phyloP scores from a whole-genome alignment of 2,888 invertebrate genomes.

The Mayetiola destructor region DNA sequence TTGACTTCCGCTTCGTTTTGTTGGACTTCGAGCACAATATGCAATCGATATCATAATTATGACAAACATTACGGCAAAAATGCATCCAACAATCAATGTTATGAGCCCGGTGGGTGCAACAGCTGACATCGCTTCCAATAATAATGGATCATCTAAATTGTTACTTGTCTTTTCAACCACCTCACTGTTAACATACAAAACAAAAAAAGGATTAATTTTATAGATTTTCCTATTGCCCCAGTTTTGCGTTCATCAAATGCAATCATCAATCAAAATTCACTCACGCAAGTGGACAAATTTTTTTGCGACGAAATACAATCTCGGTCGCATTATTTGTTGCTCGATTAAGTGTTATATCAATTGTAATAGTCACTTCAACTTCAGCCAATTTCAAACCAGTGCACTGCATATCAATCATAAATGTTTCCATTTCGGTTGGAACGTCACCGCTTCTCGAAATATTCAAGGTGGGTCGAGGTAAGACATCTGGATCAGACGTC shows the following conservation, averaged over 20 bases:
- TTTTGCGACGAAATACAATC: constrained; percentile 66
- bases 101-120: constrained; percentile 32
- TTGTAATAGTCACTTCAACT: constrained; percentile 65
- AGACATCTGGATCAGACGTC: constrained; percentile 57
- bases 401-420: constrained; percentile 69
- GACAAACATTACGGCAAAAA: constrained; percentile 31
- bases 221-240: neutral
- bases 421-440: constrained; percentile 63
- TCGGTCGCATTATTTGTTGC: constrained; percentile 52
- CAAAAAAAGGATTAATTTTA: neutral
- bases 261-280: constrained; percentile 15
- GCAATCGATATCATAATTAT: constrained; percentile 29
- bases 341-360: constrained; percentile 65
- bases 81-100: constrained; percentile 31
- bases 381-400: constrained; percentile 71
- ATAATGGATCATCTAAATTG: constrained; percentile 28
- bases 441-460: constrained; percentile 69
- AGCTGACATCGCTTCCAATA: constrained; percentile 31
- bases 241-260: too few relatives aligned
- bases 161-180: constrained; percentile 26
- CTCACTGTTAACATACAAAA: constrained; percentile 1
- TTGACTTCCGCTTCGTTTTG: constrained; percentile 32
- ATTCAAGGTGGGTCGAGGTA: constrained; percentile 65
- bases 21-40: constrained; percentile 32
- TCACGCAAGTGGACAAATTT: constrained; percentile 61